Conservation (phyloP, 2,888 invertebrate species). For the Scaptomyza caliginosa region DNA sequence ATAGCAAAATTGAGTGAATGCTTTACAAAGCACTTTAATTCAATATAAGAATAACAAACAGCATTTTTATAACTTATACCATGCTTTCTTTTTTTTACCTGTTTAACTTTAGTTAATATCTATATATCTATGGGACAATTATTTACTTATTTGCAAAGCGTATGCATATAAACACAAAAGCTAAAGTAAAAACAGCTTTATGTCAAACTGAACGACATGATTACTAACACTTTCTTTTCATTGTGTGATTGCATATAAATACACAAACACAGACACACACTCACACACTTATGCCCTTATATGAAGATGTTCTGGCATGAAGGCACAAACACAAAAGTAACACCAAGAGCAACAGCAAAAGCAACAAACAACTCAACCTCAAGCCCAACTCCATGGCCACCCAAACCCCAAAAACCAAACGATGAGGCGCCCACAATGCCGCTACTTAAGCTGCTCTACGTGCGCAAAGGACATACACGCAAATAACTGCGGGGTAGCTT, state of each 20-base stretch:
- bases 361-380: constrained; percentile 2
- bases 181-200: constrained; percentile 29
- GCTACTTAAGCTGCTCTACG: constrained; percentile 72
- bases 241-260: constrained; percentile 4
- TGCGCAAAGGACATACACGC: constrained; percentile 56
- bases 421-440: constrained; percentile 44
- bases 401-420: neutral
- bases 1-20: no score
- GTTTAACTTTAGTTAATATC: no score
- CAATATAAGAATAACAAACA: no score
- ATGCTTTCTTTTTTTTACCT: no score
- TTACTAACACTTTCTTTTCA: constrained; percentile 18
- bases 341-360: no score
- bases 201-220: constrained; percentile 43
- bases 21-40: no score
- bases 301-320: constrained; percentile 1
- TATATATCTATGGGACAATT: constrained; percentile 4
- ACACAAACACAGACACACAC: constrained; percentile 14
- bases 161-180: constrained; percentile 17
- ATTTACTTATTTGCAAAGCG: neutral
- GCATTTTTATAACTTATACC: no score
- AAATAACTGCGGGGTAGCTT: constrained; percentile 79
- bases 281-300: neutral
- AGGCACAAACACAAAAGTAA: constrained; percentile 14
- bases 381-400: neutral